A percentile compares a stretch with the other conserved stretches of the same genome.
Evolutionary conservation across 2,113 vertebrate species (phyloP).

Genomic region (Brachypodius melanocephalos): DNA sequence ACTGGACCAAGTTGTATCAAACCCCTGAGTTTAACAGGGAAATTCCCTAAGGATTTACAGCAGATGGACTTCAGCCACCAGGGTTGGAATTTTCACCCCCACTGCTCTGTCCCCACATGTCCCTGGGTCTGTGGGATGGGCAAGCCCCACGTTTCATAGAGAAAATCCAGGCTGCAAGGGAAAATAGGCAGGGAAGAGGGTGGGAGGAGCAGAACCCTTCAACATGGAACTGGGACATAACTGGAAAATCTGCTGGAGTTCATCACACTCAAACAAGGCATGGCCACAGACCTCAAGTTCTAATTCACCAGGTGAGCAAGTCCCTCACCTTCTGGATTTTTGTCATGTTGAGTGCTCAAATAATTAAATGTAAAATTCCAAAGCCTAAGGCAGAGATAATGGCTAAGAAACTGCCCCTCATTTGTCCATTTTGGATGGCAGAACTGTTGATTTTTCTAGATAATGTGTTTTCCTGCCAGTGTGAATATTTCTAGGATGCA

Average conservation of each 20-base stretch:
- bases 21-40: not conserved
- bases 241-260: not conserved
- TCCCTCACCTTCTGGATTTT: not conserved
- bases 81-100: not conserved
- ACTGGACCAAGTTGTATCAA: fast-evolving
- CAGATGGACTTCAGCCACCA: not conserved
- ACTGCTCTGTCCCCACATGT: fast-evolving
- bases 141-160: fast-evolving
- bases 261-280: not conserved
- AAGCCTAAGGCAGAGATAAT: not conserved
- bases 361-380: not conserved
- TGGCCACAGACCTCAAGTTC: not conserved
- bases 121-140: fast-evolving
- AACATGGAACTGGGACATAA: fast-evolving
- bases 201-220: not conserved
- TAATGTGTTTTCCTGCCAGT: not conserved
- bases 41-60: not conserved
- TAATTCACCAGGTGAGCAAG: not conserved
- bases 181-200: not conserved
- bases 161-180: not conserved
- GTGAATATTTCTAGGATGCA: not conserved
- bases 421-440: not conserved
- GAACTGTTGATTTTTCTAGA: not conserved
- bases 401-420: fast-evolving
- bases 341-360: not conserved